Evolutionary conservation across 2,888 invertebrate genomes (phyloP).

Genomic region (Portevinia maculata): DNA sequence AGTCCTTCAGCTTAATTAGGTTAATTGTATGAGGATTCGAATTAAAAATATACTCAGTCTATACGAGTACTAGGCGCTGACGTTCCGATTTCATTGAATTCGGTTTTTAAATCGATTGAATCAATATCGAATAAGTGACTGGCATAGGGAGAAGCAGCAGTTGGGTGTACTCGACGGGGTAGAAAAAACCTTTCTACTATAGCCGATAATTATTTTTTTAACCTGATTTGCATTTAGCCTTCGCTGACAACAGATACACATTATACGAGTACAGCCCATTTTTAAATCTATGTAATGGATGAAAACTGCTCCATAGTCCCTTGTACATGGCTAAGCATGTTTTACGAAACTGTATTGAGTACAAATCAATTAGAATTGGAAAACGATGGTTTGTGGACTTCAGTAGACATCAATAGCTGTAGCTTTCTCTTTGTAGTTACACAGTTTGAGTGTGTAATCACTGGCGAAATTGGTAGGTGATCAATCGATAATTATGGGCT

Average conservation of each 20-base stretch:
- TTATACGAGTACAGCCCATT: conserved; percentile 1
- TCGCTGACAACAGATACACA: conserved; percentile 10
- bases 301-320: neutral
- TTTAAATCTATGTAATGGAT: neutral
- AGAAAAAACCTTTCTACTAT: conserved; percentile 19
- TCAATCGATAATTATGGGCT: no score
- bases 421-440: no score
- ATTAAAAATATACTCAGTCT: conserved; percentile 48
- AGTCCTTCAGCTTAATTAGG: conserved; percentile 25
- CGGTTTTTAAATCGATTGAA: conserved; percentile 58
- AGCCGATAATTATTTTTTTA: conserved; percentile 43
- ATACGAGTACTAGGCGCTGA: conserved; percentile 2
- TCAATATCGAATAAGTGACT: conserved; percentile 24
- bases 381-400: neutral
- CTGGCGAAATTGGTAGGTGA: no score
- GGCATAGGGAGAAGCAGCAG: neutral
- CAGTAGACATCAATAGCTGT: no score
- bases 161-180: no score
- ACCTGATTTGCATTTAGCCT: conserved; percentile 57
- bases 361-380: conserved; percentile 10
- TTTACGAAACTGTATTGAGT: neutral
- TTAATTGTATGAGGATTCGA: conserved; percentile 57
- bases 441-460: no score
- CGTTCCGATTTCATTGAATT: conserved; percentile 56
- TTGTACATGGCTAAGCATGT: conserved; percentile 5